phyloP scores from a whole-genome alignment of 1,140 invertebrate species.

The Chionoecetes opilio region DNA sequence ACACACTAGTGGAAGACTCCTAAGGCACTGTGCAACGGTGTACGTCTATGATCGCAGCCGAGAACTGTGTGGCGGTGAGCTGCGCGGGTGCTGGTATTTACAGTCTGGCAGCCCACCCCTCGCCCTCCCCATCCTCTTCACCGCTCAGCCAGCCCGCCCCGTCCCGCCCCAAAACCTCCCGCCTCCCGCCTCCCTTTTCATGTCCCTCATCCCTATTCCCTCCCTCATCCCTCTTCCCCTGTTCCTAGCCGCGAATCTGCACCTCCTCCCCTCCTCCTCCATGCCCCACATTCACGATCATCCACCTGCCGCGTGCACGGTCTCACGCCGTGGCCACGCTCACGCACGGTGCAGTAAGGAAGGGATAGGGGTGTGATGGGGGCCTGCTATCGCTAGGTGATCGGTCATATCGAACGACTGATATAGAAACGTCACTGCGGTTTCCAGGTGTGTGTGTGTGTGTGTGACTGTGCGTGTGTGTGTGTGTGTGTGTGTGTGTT shows the following conservation, averaged over 20 bases:
- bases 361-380: background rate
- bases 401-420: too few species aligned
- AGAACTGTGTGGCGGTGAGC: background rate
- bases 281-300: background rate
- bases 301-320: background rate
- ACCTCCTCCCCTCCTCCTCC: slow-evolving; percentile 32
- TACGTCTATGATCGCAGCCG: background rate
- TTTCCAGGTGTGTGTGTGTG: too few species aligned
- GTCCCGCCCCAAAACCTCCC: background rate
- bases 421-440: too few species aligned
- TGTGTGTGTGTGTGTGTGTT: too few species aligned
- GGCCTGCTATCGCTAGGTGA: background rate
- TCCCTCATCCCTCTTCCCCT: background rate
- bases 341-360: background rate
- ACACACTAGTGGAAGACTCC: too few species aligned
- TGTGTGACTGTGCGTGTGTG: too few species aligned
- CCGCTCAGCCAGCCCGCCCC: background rate
- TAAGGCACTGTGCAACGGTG: too few species aligned
- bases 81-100: slow-evolving; percentile 36
- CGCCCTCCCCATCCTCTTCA: background rate
- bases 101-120: background rate
- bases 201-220: background rate
- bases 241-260: too few species aligned
- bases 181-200: background rate
- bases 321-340: background rate